Conservation (phyloP, 2,797 vertebrate genomes). For the Serranus cabrilla region DNA sequence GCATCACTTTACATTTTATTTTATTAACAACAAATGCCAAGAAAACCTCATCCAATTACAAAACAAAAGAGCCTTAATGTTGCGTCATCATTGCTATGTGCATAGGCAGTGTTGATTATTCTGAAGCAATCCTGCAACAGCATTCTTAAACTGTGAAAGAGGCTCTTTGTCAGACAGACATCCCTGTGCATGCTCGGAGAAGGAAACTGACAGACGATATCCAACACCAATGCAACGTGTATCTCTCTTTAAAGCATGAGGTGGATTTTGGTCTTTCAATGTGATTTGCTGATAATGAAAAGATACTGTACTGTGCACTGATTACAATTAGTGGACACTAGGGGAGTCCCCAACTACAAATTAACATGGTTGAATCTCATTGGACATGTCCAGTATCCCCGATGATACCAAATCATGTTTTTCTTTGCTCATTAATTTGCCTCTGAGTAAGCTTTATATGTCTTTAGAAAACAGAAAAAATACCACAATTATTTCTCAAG, state of each 20-base stretch:
- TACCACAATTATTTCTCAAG: too few species aligned
- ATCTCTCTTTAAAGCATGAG: not conserved
- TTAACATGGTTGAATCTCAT: too few species aligned
- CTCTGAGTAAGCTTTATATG: too few species aligned
- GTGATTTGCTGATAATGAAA: not conserved
- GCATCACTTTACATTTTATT: not conserved
- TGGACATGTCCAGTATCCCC: too few species aligned
- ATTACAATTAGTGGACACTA: too few species aligned
- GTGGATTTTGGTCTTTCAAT: not conserved
- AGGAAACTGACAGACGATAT: not conserved
- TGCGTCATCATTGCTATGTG: not conserved
- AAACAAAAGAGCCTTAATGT: not conserved
- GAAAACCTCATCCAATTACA: not conserved
- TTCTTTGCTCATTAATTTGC: too few species aligned
- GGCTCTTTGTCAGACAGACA: not conserved
- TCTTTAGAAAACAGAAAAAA: too few species aligned
- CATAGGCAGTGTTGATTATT: not conserved
- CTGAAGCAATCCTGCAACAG: not conserved
- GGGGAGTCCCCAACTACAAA: too few species aligned
- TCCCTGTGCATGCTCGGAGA: not conserved
- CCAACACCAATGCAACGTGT: too few species aligned
- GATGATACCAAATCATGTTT: too few species aligned
- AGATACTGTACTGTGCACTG: not conserved
- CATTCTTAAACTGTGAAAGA: not conserved
- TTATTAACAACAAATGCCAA: not conserved